phyloP scores from a whole-genome alignment of 2,797 vertebrate species.

The Sebastes kiyomatsui region DNA sequence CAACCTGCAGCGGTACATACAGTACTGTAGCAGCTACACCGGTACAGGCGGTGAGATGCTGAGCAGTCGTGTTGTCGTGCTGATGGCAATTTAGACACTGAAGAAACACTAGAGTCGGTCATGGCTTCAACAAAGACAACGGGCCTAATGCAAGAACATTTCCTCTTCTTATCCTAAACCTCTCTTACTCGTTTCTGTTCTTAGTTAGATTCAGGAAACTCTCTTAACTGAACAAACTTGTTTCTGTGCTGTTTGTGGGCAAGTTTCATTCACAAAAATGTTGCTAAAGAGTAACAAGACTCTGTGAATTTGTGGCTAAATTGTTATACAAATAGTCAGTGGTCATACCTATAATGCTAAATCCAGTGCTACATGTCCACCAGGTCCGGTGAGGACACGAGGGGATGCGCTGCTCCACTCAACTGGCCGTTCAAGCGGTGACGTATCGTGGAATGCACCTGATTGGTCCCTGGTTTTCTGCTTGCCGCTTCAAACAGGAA shows the following conservation, averaged over 20 bases:
- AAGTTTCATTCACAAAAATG: neutral
- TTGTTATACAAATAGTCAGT: neutral
- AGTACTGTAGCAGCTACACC: neutral
- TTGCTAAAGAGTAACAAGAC: neutral
- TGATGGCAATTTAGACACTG: conserved; percentile 12
- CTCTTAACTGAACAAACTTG: neutral
- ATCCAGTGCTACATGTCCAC: too few species aligned
- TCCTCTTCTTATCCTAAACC: neutral
- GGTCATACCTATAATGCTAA: too few species aligned
- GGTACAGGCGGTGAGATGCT: neutral
- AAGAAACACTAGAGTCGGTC: neutral
- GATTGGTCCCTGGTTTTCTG: too few species aligned
- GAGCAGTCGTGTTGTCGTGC: conserved; percentile 1
- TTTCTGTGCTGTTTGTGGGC: neutral
- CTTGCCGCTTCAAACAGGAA: too few species aligned
- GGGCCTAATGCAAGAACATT: neutral
- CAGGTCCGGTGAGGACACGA: too few species aligned
- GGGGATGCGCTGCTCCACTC: too few species aligned
- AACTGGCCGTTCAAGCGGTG: too few species aligned
- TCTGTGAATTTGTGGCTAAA: neutral
- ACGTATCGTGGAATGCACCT: too few species aligned
- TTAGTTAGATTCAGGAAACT: neutral
- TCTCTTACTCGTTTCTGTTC: neutral
- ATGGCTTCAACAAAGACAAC: neutral
- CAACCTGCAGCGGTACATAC: conserved; percentile 33